A percentile compares a stretch with the other conserved stretches of the same genome.
These are phyloP conservation scores for Labeo catla DNA, from an alignment of 2,113 vertebrate genomes.

Conservation along the genomic window DNA sequence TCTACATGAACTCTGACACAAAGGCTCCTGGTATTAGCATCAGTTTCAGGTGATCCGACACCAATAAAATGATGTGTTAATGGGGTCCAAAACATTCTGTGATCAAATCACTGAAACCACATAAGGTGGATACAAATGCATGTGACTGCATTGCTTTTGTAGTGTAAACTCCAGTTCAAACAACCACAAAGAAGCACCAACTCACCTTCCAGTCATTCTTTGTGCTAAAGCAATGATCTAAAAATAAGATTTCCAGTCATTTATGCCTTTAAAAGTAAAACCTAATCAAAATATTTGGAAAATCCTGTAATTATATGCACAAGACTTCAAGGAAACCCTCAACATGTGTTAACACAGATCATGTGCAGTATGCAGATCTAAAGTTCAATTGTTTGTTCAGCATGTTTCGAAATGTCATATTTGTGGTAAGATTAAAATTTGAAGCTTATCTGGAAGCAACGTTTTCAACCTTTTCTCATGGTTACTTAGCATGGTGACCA, in stretches of 20 bases:
- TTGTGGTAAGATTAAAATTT: background rate
- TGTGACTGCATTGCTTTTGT: background rate
- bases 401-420: background rate
- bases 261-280: background rate
- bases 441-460: background rate
- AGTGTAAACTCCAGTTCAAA: background rate
- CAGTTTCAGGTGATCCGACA: background rate
- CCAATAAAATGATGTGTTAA: background rate
- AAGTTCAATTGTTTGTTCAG: background rate
- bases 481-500: background rate
- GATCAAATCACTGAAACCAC: background rate
- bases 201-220: background rate
- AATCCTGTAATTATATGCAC: background rate
- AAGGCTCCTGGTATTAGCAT: background rate
- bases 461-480: background rate
- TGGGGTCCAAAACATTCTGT: background rate
- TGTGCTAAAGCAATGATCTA: background rate
- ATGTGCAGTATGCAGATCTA: background rate
- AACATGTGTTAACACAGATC: too few relatives aligned
- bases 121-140: background rate
- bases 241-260: background rate
- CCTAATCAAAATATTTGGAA: background rate
- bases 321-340: background rate
- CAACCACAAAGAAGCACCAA: background rate
- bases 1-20: slow-evolving; percentile 51